Evolutionary conservation across 2,113 vertebrate genomes (phyloP).

Genomic region (Pongo abelii): DNA sequence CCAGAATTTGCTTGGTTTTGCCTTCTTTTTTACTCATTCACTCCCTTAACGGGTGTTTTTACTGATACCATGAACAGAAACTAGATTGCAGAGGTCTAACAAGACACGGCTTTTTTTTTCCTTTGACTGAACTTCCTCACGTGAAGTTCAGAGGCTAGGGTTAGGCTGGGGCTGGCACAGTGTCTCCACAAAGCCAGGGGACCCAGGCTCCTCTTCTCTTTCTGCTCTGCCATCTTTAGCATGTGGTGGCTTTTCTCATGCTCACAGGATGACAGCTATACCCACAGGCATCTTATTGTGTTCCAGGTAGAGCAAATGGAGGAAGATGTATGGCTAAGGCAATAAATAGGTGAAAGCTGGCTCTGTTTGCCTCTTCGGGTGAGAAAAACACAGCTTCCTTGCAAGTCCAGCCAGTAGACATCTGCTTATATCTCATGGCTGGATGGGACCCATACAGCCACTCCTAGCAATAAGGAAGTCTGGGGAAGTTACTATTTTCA

Average conservation of each 20-base stretch:
- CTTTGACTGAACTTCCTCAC: neutral
- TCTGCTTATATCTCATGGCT: neutral
- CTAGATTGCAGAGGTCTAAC: neutral
- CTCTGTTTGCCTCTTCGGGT: neutral
- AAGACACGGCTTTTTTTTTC: neutral
- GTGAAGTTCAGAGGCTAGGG: neutral
- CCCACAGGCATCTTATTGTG: neutral
- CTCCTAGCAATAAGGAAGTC: neutral
- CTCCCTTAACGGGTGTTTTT: fast-evolving
- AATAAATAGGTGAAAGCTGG: fast-evolving
- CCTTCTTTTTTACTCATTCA: fast-evolving
- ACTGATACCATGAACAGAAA: neutral
- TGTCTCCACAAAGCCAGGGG: neutral
- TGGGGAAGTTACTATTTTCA: neutral
- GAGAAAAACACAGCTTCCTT: neutral
- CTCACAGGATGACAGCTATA: fast-evolving
- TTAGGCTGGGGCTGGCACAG: fast-evolving
- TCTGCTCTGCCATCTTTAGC: neutral
- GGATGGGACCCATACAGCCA: fast-evolving
- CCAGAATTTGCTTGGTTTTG: neutral
- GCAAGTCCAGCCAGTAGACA: neutral
- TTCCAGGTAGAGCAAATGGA: too few relatives aligned
- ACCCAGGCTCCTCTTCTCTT: neutral
- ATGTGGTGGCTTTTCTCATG: fast-evolving
- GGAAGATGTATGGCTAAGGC: neutral